A percentile compares a stretch with the other conserved stretches of the same genome.
phyloP scores from a whole-genome alignment of 2,113 vertebrate genomes.

The Xiphophorus maculatus region DNA sequence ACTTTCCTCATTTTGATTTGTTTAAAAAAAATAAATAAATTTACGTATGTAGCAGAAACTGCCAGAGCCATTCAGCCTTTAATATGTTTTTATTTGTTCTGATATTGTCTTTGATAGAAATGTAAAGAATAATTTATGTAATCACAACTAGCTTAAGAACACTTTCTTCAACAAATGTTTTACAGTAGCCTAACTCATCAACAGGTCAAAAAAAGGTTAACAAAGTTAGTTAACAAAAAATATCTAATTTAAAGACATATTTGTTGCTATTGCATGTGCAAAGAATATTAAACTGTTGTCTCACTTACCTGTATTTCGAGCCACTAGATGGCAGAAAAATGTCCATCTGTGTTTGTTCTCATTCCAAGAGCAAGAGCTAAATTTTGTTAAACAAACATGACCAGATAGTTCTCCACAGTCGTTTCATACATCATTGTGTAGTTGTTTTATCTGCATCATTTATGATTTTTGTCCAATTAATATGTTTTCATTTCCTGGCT shows the following conservation, averaged over 20 bases:
- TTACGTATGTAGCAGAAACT: too few species aligned
- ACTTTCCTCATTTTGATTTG: not conserved
- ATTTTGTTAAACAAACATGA: not conserved
- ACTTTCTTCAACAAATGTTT: too few species aligned
- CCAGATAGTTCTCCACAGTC: not conserved
- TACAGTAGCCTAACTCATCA: too few species aligned
- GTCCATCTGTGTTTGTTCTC: too few species aligned
- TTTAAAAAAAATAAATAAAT: not conserved
- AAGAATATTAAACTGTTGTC: not conserved
- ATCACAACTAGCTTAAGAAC: not conserved
- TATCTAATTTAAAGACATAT: too few species aligned
- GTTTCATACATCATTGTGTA: not conserved
- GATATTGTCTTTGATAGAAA: too few species aligned
- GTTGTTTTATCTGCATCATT: not conserved
- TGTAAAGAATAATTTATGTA: not conserved
- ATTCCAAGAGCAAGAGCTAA: too few species aligned
- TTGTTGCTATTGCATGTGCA: not conserved
- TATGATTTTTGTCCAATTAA: not conserved
- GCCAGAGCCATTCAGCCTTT: too few species aligned
- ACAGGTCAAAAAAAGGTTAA: too few species aligned
- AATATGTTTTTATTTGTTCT: too few species aligned
- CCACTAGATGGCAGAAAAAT: constrained; percentile 5
- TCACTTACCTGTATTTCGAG: too few species aligned
- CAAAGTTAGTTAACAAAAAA: too few species aligned
- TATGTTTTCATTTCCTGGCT: not conserved